Conservation (phyloP, 2,797 vertebrate species). For the Margarornis squamiger region DNA sequence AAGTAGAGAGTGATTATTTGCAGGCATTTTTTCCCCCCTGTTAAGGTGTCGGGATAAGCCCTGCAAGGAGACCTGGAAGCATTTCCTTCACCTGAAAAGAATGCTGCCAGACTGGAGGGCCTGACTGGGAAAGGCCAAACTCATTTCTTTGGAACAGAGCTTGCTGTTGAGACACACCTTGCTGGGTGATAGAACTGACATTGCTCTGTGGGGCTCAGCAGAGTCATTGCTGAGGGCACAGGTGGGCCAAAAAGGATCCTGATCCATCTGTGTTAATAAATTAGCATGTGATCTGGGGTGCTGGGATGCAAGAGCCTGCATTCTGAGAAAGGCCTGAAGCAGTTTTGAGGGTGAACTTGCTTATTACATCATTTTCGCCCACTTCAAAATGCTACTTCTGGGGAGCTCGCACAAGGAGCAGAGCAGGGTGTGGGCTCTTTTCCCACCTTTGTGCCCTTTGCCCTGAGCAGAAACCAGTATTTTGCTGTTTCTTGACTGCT, state of each 20-base stretch:
- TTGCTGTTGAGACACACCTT: conserved; percentile 15
- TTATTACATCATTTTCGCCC: not conserved
- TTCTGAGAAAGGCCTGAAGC: not conserved
- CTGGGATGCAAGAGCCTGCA: not conserved
- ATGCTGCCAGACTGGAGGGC: conserved; percentile 31
- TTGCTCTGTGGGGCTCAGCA: not conserved
- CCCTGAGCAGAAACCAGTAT: not conserved
- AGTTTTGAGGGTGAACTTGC: not conserved
- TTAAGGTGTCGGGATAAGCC: not conserved
- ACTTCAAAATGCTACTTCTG: not conserved
- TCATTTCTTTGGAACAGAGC: not conserved
- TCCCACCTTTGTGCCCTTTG: not conserved
- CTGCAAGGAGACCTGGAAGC: not conserved
- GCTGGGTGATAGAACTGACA: not conserved
- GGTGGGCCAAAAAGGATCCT: not conserved
- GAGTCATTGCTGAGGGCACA: not conserved
- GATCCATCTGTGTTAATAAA: not conserved
- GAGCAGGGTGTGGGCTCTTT: not conserved
- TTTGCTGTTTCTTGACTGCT: not conserved
- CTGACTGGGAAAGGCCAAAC: not conserved
- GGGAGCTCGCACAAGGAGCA: not conserved
- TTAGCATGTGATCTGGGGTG: not conserved
- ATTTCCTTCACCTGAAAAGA: conserved; percentile 35
- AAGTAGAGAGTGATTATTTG: not conserved
- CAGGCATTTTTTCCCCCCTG: not conserved